Percentiles rank a stretch among this genome's conserved stretches.
Evolutionary conservation across 1,140 invertebrate species (phyloP).

Genomic region (Polyergus mexicanus): DNA sequence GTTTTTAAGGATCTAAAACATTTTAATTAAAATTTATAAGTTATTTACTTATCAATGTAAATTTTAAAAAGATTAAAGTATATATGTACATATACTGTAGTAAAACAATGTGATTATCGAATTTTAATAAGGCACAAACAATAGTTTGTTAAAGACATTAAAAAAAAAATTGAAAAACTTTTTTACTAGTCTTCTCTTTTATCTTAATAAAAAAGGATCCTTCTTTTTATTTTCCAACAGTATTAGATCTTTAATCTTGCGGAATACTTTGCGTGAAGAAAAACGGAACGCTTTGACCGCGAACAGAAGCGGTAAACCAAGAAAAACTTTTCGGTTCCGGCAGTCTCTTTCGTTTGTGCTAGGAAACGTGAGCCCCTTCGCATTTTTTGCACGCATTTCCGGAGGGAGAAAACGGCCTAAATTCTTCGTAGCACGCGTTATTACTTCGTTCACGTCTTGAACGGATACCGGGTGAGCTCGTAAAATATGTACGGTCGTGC

Average conservation of each 20-base stretch:
- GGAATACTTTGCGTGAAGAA: neutral
- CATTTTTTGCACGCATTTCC: conserved; percentile 39
- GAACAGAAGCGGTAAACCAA: conserved; percentile 18
- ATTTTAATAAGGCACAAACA: neutral
- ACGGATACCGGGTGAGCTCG: conserved; percentile 9
- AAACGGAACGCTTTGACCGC: conserved; percentile 24
- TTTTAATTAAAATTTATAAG: neutral
- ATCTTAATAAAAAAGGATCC: neutral
- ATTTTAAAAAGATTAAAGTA: neutral
- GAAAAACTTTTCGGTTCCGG: conserved; percentile 25
- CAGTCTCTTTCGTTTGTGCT: neutral
- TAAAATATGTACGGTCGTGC: conserved; percentile 33
- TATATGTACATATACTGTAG: neutral
- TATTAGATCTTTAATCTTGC: conserved; percentile 47
- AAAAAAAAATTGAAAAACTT: conserved; percentile 3
- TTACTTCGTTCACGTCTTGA: neutral
- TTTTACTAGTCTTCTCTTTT: neutral
- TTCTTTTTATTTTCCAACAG: neutral
- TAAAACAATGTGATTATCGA: neutral
- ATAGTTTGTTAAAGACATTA: neutral
- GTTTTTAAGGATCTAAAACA: neutral
- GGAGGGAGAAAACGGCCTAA: conserved; percentile 22
- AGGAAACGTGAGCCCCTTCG: neutral
- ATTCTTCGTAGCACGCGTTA: conserved; percentile 34
- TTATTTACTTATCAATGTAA: neutral